phyloP scores from a whole-genome alignment of 2,797 vertebrate species.

The Salarias fasciatus region DNA sequence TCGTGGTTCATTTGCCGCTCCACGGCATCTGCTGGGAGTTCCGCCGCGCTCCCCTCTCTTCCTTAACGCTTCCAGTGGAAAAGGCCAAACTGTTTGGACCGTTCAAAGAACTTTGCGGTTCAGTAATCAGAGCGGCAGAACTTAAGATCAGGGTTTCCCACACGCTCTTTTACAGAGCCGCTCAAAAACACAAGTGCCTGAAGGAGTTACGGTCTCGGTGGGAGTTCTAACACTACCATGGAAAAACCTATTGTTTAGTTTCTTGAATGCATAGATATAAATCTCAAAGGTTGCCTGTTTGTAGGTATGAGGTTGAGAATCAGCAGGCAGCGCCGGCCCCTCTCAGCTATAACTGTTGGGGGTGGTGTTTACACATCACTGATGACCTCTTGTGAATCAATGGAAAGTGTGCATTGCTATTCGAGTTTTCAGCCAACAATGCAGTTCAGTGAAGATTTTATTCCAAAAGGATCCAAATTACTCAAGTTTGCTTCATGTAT shows the following conservation, averaged over 20 bases:
- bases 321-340: constrained; percentile 4
- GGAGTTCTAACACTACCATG: constrained; percentile 27
- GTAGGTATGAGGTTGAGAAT: constrained; percentile 11
- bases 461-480: background rate
- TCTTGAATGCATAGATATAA: constrained; percentile 53
- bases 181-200: constrained; percentile 35
- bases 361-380: constrained; percentile 19
- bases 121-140: constrained; percentile 14
- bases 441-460: background rate
- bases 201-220: constrained; percentile 48
- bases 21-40: constrained; percentile 33
- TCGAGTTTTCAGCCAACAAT: background rate
- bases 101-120: constrained; percentile 30
- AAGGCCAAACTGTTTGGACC: constrained; percentile 22
- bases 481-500: background rate
- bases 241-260: constrained; percentile 49
- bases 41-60: constrained; percentile 18
- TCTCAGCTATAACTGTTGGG: constrained; percentile 5
- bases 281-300: constrained; percentile 32
- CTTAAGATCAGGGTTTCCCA: constrained; percentile 41
- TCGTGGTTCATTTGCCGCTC: constrained; percentile 40
- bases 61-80: constrained; percentile 43
- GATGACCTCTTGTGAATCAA: constrained; percentile 9
- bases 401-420: constrained; percentile 4
- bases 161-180: constrained; percentile 23